Evolutionary conservation across 1,140 invertebrate genomes (phyloP).

Genomic region (Lordiphosa collinella): DNA sequence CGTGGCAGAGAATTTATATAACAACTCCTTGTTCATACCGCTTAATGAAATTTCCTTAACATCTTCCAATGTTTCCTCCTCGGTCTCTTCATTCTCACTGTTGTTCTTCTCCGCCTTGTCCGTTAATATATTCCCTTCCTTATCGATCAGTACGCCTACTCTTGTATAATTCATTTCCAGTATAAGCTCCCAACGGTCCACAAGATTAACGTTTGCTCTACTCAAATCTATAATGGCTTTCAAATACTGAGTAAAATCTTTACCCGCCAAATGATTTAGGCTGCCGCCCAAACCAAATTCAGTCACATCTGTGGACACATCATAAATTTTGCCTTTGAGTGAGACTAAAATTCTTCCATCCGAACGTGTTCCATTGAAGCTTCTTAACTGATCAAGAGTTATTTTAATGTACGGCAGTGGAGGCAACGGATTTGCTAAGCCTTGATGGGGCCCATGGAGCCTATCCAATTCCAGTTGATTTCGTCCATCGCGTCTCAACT

Average conservation of each 20-base stretch:
- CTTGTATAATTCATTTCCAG: slow-evolving; percentile 26
- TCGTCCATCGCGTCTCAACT: neutral
- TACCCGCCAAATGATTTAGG: slow-evolving; percentile 29
- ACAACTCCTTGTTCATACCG: no score
- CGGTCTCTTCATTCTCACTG: neutral
- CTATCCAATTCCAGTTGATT: neutral
- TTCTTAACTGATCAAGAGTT: slow-evolving; percentile 11
- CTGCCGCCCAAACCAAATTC: slow-evolving; percentile 19
- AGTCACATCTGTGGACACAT: slow-evolving; percentile 23
- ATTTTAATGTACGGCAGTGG: slow-evolving; percentile 2
- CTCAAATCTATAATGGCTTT: neutral
- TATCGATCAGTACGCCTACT: slow-evolving; percentile 30
- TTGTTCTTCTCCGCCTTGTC: neutral
- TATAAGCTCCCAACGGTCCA: slow-evolving; percentile 31
- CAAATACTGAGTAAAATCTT: slow-evolving; percentile 37
- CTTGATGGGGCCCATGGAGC: neutral
- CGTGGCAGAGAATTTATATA: no score
- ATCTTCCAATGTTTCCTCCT: neutral
- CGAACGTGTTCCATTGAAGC: slow-evolving; percentile 25
- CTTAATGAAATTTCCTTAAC: no score
- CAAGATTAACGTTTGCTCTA: slow-evolving; percentile 4
- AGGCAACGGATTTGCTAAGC: slow-evolving; percentile 5
- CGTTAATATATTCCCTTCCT: neutral
- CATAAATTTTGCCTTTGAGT: slow-evolving; percentile 41
- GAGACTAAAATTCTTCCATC: slow-evolving; percentile 47